Base-by-base conservation (phyloP, 1,140 invertebrate genomes). In the Ceratitis capitata region DNA sequence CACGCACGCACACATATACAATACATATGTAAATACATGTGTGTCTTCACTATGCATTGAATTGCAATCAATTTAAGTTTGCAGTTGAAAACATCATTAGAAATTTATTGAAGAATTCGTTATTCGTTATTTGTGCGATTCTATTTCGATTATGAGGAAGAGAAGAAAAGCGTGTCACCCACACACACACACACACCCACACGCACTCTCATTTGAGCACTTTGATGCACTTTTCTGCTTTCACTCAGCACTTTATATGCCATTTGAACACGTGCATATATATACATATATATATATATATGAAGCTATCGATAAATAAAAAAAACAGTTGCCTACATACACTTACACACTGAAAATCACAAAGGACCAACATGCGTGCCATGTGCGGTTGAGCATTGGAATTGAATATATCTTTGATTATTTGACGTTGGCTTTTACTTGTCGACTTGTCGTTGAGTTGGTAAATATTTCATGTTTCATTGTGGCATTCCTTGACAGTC, bases 21-120 rank as follows among this genome's bases (percentile, higher is more conserved):
- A 74, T 14, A 56, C 53, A 56, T 56, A 56, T 19, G 19, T 19
- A n/a, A 10, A 56, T 19, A 3, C 12, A 56, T n/a, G n/a, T n/a
- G 47, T 9, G 14, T 49, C 47, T 9, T 49, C 47, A 14, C 7
- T 9, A 9, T 12, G 69, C 42, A 78, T 78, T 78, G 69, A 78
- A 78, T 78, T 78, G 69, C 69, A 78, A 78, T 78, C 69, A 78
- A 78, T 78, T 78, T 78, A 78, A 78, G 69, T 78, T 78, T 78
- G 39, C 39, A 45, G 69, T 45, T 78, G 69, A 78, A 78, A 78
- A 78, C 69, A 78, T 78, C 69, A 78, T 78, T 78, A 78, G 69
- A 78, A 78, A 78, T 78, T 78, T 78, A 78, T 78, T 78, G 69
- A 35, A 78, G 69, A 78, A 78, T 78, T 78, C 69, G 69, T 69